Evolutionary conservation across 2,888 invertebrate species (phyloP), one percentile per base, ranked within the genome.

Genomic region (Meta bourneti): DNA sequence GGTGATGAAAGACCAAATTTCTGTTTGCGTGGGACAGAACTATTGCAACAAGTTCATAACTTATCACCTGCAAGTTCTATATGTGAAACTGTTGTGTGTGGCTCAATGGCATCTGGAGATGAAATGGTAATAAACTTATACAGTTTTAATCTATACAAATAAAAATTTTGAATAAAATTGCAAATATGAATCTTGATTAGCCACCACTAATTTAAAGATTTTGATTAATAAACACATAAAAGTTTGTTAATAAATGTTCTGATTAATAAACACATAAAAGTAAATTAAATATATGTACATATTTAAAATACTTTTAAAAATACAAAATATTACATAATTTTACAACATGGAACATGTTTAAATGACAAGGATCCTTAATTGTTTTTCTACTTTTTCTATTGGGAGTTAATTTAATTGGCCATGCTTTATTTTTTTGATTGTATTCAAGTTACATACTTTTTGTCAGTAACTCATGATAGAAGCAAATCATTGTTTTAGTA

Each of bases 41-140:
- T 98, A 20, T 95, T 98, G 2, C 96, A 97, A 94, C 97, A 97
- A 94, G 95, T 98, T 74, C 98, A 98, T 94, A 97, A 97, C 94
- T 96, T 96, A 72, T 95, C 97, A 94, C 95, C 96, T 93, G 94
- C 94, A 94, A 95, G 95, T 89, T 96, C 96, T 94, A 95, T 96
- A n/a, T 97, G 97, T 80, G 97, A 97, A 94, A 96, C 96, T 92
- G 96, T 97, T 0, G 96, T 97, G 81, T 96, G 95, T 34, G 93
- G 93, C 69, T 94, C 94, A 72, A 94, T 95, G 91, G 94, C 95
- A 11, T 94, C 94, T 49, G 94, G 94, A 69, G 94, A 94, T 92
- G 94, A 95, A 94, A 90, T 86, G 85, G 92, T 93, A 88, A 90
- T 71, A 54, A 80, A 13, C 16, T 34, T 77, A 5, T 54, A 13